Evolutionary conservation across 92 coral and sea anemone genomes (phyloP), one percentile per base, ranked within the genome.

Genomic region (Zoanthus sansibaricus): DNA sequence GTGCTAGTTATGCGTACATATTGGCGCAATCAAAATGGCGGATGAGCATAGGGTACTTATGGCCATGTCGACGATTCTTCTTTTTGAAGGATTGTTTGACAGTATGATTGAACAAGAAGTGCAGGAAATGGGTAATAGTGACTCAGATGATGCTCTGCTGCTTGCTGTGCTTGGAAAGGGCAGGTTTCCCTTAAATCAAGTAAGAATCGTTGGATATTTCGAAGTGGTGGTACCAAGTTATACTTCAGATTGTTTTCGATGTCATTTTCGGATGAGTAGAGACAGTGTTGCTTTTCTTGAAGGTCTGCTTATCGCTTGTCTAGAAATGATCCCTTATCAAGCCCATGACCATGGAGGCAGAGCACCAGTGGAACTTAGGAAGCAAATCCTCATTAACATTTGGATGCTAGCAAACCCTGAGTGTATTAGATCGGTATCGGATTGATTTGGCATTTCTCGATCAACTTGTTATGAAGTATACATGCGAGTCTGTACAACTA

Each of bases 331-430:
- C 14, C 89, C 89, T 73, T 49, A 83, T 83, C 76, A 67, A 7
- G 54, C n/a, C 9, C 3, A 21, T 8, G 33, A 18, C 90, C 72
- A 51, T 33, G 70, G 89, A 77, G 84, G 89, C 55, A 87, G 71
- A 87, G 83, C 64, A 73, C 85, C 85, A 6, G 86, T 90, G 0
- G 76, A 75, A 32, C 70, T 86, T 17, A 62, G 46, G 74, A 90
- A 87, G 79, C 67, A 86, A 76, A 15, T 87, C 37, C 80, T 90
- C 5, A 13, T 86, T 18, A 90, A 90, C 14, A 47, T 87, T 9
- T 67, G 91, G 91, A 58, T 83, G 15, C 83, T 91, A 72, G 89
- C 86, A 16, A 91, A 91, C 78, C 86, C 93, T 3, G 89, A 83
- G 72, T 66, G 71, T 55, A 25, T 91, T 64, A 79, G 83, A 12